Percentiles rank a stretch among this genome's conserved stretches.
These are phyloP conservation scores for Priocnemis perturbator DNA, from an alignment of 2,888 invertebrate genomes.

Conservation along the genomic window DNA sequence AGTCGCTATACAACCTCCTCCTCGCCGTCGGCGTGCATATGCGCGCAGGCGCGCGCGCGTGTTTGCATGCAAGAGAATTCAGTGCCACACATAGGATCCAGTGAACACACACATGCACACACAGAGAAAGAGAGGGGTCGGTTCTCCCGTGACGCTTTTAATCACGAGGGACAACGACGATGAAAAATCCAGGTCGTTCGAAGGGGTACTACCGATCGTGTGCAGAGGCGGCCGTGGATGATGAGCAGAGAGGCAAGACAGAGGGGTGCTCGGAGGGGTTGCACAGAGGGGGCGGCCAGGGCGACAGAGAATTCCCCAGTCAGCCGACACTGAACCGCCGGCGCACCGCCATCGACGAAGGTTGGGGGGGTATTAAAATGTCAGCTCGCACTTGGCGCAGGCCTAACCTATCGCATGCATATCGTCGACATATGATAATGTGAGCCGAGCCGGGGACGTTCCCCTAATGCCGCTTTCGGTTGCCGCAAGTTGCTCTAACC, in stretches of 20 bases:
- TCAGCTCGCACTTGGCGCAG: slow-evolving; percentile 37
- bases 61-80: slow-evolving; percentile 14
- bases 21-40: neutral
- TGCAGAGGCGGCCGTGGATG: slow-evolving; percentile 77
- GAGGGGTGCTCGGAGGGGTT: slow-evolving; percentile 41
- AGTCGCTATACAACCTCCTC: slow-evolving; percentile 7
- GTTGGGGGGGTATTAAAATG: slow-evolving; percentile 47
- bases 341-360: no score
- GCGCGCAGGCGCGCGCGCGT: neutral
- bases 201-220: slow-evolving; percentile 73
- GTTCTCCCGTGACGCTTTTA: slow-evolving; percentile 43
- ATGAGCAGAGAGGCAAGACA: slow-evolving; percentile 76
- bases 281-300: neutral
- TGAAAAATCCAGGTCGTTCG: slow-evolving; percentile 51
- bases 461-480: no score
- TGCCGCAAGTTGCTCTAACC: no score
- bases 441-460: neutral
- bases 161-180: slow-evolving; percentile 46
- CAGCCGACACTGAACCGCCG: neutral
- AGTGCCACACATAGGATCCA: no score
- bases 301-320: slow-evolving; percentile 6
- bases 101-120: no score
- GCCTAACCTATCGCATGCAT: slow-evolving; percentile 38
- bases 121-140: slow-evolving; percentile 15
- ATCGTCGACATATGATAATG: slow-evolving; percentile 42